Base-by-base conservation (phyloP, 1,140 invertebrate genomes). In the Procambarus virginalis region DNA sequence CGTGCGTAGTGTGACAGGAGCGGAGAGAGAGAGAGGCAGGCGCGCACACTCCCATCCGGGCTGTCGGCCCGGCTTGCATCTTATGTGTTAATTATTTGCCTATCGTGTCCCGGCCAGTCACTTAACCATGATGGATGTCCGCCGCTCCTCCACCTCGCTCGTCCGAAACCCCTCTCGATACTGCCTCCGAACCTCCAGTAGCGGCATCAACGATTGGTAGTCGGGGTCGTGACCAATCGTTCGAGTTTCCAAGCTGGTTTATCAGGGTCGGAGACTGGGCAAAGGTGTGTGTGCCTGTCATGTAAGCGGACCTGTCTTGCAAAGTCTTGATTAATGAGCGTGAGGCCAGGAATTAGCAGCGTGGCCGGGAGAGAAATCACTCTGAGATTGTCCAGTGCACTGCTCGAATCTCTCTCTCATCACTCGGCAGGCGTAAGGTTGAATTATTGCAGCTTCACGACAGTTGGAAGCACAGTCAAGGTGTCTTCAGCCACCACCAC, bases 31-130 rank as follows among this genome's bases (percentile, higher is more conserved):
- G 60, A 14, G 20, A 10, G 17, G n/a, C n/a, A 73, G 68, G 68
- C 20, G 8, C 20, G 8, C 49, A 55, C 22, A 58, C 51, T 80
- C 10, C 55, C 78, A 14, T 14, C 8, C 78, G 10, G 3, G 8
- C 51, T n/a, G 10, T 34, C 20, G 5, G 10, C 49, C 20, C 22
- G 10, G 9, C 20, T n/a, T 55, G 49, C 49, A 80, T 48, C 78
- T 22, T 22, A 34, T 83, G 84, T 77, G 84, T 58, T 76, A 60
- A 85, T 77, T 76, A 77, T 77, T 77, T 85, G 77, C 75, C 70
- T 85, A 85, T 85, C 84, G 84, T 85, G 84, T 70, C 45, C 51
- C 49, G 73, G 48, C 22, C 55, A 48, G 84, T 85, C 84, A 85
- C 84, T 85, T 85, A 85, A 17, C 6, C 46, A 77, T 85, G 73